Percentiles rank a stretch among this genome's conserved stretches.
Evolutionary conservation across 37 sponge, comb jelly and placozoan genomes (phyloP).

Genomic region (Oscarella lobularis): DNA sequence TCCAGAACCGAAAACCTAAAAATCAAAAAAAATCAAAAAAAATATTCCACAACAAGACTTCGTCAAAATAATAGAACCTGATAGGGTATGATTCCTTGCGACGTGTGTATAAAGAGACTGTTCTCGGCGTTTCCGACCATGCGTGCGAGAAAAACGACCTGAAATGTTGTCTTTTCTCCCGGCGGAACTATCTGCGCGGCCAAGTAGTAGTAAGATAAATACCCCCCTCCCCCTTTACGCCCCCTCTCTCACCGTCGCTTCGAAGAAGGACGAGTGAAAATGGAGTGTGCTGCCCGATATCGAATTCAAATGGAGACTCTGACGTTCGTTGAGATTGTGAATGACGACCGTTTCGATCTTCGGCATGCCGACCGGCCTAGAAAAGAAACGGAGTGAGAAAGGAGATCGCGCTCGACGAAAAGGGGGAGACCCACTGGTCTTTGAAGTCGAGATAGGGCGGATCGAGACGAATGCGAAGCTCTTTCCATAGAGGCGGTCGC

Average conservation of each 20-base stretch:
- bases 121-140: conserved; percentile 22
- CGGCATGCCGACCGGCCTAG: conserved; percentile 57
- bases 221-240: too few relatives aligned
- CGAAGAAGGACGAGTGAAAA: conserved; percentile 71
- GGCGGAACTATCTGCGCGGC: background rate
- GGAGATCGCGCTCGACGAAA: background rate
- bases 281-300: conserved; percentile 60
- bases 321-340: conserved; percentile 31
- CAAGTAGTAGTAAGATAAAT: background rate
- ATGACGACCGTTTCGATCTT: conserved; percentile 27
- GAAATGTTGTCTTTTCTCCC: conserved; percentile 36
- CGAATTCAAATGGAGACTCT: conserved; percentile 59
- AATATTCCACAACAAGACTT: background rate
- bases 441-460: conserved; percentile 46
- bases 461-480: background rate
- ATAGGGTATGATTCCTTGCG: conserved; percentile 44
- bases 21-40: conserved; percentile 4
- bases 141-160: conserved; percentile 60
- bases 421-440: conserved; percentile 28
- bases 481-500: background rate
- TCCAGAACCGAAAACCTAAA: conserved; percentile 57
- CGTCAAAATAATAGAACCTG: too few relatives aligned
- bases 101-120: conserved; percentile 53
- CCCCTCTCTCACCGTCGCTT: conserved; percentile 48
- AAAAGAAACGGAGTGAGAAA: background rate